Conservation (phyloP, 2,113 vertebrate species). For the Zosterops lateralis region DNA sequence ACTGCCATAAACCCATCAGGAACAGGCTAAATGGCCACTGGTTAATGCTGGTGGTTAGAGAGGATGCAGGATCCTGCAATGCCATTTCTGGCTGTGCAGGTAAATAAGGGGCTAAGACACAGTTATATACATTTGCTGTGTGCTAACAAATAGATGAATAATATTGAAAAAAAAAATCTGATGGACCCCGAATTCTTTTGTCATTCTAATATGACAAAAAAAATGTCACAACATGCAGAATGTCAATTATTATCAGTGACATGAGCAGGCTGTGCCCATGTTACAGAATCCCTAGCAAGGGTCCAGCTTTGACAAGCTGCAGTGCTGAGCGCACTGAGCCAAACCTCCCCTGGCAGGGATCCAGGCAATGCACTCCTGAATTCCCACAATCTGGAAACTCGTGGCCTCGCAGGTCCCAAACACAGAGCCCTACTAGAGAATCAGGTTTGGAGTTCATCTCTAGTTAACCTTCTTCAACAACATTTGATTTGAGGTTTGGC, state of each 20-base stretch:
- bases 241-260: neutral
- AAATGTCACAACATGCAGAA: neutral
- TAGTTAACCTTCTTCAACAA: neutral
- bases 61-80: neutral
- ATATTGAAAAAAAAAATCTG: neutral
- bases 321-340: neutral
- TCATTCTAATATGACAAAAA: neutral
- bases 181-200: neutral
- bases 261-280: neutral
- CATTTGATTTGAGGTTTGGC: neutral
- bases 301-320: neutral
- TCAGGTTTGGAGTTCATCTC: neutral
- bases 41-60: neutral
- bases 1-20: neutral
- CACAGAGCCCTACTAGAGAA: neutral
- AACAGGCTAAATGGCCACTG: neutral
- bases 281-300: neutral
- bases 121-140: neutral
- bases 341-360: rapidly evolving
- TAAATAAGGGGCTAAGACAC: neutral
- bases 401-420: neutral
- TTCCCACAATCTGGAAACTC: neutral
- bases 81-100: neutral
- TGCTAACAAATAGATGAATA: neutral
- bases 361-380: neutral